These are phyloP conservation scores for Ridgeia piscesae DNA, from an alignment of 1,140 invertebrate genomes.

Conservation along the genomic window DNA sequence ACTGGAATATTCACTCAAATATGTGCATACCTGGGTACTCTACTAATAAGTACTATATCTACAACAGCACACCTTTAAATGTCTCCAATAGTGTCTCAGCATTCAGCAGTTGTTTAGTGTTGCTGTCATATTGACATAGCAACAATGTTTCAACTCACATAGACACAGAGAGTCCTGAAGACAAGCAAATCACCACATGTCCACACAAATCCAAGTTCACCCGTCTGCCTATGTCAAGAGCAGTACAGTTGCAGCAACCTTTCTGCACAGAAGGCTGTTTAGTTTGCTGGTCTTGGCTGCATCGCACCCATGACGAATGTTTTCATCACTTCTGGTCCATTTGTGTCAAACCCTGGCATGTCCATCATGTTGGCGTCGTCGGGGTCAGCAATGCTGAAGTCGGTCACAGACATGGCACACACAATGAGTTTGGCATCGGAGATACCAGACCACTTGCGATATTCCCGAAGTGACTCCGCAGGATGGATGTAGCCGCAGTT, in stretches of 20 bases:
- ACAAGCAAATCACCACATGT: not conserved
- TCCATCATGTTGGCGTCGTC: constrained; percentile 64
- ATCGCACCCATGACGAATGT: constrained; percentile 38
- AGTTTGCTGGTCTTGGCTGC: constrained; percentile 7
- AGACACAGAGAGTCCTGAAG: not conserved
- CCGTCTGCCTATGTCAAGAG: not conserved
- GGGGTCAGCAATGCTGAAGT: constrained; percentile 59
- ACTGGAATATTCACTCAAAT: no score
- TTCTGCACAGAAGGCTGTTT: not conserved
- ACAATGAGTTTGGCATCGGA: constrained; percentile 59
- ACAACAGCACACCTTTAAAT: no score
- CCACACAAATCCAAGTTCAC: not conserved
- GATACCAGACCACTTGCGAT: constrained; percentile 33
- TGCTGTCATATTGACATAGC: not conserved
- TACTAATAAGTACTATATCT: no score
- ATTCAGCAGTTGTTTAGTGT: no score
- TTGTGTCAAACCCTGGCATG: constrained; percentile 68
- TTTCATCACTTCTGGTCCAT: constrained; percentile 63
- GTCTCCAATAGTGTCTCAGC: no score
- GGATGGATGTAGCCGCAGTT: constrained; percentile 42
- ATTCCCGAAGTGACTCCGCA: constrained; percentile 40
- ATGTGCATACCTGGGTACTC: no score
- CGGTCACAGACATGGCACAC: constrained; percentile 60
- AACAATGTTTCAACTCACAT: not conserved
- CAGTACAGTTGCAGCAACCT: not conserved